A percentile compares a stretch with the other conserved stretches of the same genome.
phyloP scores from a whole-genome alignment of 2,113 vertebrate genomes.

The Lampris megalopsis region DNA sequence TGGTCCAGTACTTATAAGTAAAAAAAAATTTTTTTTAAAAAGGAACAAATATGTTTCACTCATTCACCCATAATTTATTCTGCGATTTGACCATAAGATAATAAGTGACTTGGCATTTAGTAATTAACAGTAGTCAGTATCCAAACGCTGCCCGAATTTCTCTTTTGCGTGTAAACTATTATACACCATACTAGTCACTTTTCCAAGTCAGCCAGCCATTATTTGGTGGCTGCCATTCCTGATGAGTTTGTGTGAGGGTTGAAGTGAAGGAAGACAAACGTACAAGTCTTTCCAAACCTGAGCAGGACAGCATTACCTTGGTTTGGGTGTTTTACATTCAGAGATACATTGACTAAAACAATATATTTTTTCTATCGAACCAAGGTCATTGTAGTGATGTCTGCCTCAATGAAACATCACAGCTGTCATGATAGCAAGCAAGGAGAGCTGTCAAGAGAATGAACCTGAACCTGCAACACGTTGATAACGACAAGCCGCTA shows the following conservation, averaged over 20 bases:
- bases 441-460: neutral
- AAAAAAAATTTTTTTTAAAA: neutral
- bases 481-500: neutral
- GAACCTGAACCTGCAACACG: neutral
- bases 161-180: neutral
- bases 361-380: neutral
- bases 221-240: neutral
- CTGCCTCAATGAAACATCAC: neutral
- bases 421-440: neutral
- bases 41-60: neutral
- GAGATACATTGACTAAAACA: too few species aligned
- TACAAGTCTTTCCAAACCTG: too few species aligned
- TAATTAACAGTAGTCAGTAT: too few species aligned
- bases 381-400: neutral
- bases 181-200: neutral
- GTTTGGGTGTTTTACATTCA: too few species aligned
- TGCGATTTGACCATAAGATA: neutral
- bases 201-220: neutral
- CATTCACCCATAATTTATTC: neutral
- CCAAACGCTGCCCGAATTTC: neutral
- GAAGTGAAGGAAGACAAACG: too few species aligned
- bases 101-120: too few species aligned
- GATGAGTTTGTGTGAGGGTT: too few species aligned
- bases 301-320: too few species aligned
- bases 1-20: slow-evolving; percentile 86